Evolutionary conservation across 2,113 vertebrate genomes (phyloP).

Genomic region (Gila orcuttii): DNA sequence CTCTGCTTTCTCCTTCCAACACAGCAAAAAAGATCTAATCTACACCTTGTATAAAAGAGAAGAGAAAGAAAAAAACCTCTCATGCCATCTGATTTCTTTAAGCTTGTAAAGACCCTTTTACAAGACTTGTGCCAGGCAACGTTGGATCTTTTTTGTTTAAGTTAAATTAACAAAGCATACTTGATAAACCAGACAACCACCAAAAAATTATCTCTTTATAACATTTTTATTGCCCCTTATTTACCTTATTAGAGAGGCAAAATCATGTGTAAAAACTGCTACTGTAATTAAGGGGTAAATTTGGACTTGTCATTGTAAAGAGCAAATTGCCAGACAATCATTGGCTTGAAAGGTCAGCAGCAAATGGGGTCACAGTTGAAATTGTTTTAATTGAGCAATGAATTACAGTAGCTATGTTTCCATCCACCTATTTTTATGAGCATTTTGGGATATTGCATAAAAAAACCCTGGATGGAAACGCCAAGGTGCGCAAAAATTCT

Average conservation of each 20-base stretch:
- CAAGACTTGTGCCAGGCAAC: background rate
- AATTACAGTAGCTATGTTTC: no score
- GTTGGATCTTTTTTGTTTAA: background rate
- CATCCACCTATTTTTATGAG: no score
- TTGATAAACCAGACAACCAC: background rate
- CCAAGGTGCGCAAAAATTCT: no score
- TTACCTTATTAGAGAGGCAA: background rate
- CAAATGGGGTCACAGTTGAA: background rate
- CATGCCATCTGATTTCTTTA: background rate
- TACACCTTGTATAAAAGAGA: constrained; percentile 42
- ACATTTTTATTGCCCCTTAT: no score
- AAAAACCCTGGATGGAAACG: no score
- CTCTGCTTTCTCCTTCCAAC: constrained; percentile 26
- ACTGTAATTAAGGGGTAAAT: background rate
- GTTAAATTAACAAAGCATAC: background rate
- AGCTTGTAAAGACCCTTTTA: background rate
- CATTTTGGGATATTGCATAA: no score
- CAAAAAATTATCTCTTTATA: background rate
- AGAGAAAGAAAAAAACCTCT: constrained; percentile 11
- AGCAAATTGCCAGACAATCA: background rate
- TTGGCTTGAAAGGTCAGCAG: background rate
- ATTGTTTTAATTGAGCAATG: background rate
- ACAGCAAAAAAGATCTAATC: constrained; percentile 40
- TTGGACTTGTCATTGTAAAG: no score
- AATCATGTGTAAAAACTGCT: background rate